Percentiles rank a stretch among this genome's conserved stretches.
Conservation (phyloP, 2,888 invertebrate species). For the Tortrix viridana region DNA sequence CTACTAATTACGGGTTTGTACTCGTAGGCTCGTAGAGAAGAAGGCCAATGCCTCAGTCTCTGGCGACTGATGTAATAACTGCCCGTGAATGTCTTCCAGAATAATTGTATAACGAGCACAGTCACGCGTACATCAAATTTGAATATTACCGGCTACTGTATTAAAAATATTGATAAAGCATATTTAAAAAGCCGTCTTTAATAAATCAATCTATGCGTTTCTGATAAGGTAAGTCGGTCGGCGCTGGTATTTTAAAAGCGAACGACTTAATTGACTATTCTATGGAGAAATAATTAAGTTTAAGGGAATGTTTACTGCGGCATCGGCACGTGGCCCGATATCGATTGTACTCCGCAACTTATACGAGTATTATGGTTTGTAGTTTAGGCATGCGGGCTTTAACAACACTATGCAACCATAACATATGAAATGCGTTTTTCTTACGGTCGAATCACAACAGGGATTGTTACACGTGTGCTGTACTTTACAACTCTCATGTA, state of each 20-base stretch:
- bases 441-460: no score
- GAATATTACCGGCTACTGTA: slow-evolving; percentile 80
- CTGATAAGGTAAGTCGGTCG: slow-evolving; percentile 66
- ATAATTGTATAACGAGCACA: slow-evolving; percentile 69
- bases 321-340: slow-evolving; percentile 61
- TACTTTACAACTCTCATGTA: no score
- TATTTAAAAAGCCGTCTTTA: slow-evolving; percentile 73
- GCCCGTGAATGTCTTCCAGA: slow-evolving; percentile 13
- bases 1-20: no score
- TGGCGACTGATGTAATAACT: slow-evolving; percentile 19
- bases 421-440: no score
- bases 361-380: slow-evolving; percentile 20
- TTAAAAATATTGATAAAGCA: slow-evolving; percentile 81
- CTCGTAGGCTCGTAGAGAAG: no score
- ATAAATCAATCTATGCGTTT: slow-evolving; percentile 76
- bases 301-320: slow-evolving; percentile 55
- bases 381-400: slow-evolving; percentile 36
- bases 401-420: neutral
- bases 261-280: slow-evolving; percentile 71
- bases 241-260: slow-evolving; percentile 63
- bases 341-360: slow-evolving; percentile 51
- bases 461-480: no score
- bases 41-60: no score
- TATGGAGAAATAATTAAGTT: slow-evolving; percentile 60
- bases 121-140: slow-evolving; percentile 80